phyloP scores from a whole-genome alignment of 2,888 invertebrate genomes.

The Lycocerus yunnanus region DNA sequence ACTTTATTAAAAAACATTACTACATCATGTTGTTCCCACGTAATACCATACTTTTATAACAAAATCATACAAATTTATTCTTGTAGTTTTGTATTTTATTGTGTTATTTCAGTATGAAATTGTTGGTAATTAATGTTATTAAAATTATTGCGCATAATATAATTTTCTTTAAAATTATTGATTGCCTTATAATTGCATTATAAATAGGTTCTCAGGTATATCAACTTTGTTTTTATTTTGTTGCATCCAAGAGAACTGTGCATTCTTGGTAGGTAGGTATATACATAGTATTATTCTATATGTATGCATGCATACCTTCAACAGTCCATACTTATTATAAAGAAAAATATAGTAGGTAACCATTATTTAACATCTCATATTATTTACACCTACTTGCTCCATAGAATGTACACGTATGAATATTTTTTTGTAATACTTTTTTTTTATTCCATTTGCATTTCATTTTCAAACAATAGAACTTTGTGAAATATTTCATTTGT shows the following conservation, averaged over 20 bases:
- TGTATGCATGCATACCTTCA: background rate
- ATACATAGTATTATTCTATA: background rate
- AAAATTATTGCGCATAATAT: conserved; percentile 22
- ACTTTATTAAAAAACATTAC: conserved; percentile 23
- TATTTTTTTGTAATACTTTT: background rate
- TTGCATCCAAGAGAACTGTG: background rate
- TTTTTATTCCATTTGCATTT: background rate
- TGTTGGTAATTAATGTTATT: conserved; percentile 29
- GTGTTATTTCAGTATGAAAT: conserved; percentile 21
- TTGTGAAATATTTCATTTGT: background rate
- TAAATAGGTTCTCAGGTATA: conserved; percentile 4
- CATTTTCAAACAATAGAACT: background rate
- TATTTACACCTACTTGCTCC: background rate
- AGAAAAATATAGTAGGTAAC: background rate
- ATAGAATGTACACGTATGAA: background rate
- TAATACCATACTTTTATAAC: conserved; percentile 23
- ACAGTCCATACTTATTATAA: background rate
- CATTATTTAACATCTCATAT: background rate
- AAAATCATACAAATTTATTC: conserved; percentile 21
- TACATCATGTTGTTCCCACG: conserved; percentile 21
- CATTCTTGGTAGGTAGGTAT: background rate
- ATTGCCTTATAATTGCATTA: conserved; percentile 12
- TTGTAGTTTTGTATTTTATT: conserved; percentile 24
- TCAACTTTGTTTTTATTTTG: background rate
- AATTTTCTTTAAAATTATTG: conserved; percentile 26